Evolutionary conservation across 1,140 invertebrate species (phyloP).

Genomic region (Melipona quadrifasciata): DNA sequence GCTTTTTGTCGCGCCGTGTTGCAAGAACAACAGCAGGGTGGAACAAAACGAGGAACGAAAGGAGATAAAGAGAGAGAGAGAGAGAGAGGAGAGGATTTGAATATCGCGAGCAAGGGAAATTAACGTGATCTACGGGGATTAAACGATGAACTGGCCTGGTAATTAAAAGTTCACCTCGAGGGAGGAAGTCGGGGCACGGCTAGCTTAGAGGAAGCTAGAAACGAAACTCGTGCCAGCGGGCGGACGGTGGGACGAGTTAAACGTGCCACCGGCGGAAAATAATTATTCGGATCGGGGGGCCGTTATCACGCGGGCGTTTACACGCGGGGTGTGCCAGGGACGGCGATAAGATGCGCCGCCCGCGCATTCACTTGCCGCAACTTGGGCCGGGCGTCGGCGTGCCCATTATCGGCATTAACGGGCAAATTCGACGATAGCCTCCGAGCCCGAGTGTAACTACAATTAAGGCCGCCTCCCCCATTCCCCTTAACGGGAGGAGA

Average conservation of each 20-base stretch:
- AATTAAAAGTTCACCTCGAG: conserved; percentile 29
- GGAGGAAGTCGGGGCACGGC: not conserved
- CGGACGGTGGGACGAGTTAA: conserved; percentile 5
- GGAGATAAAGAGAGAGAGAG: not conserved
- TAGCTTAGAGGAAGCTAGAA: not conserved
- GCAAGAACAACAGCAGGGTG: not conserved
- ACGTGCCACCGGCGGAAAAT: conserved; percentile 29
- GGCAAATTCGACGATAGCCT: conserved; percentile 58
- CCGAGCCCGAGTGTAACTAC: conserved; percentile 38
- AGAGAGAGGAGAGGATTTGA: not conserved
- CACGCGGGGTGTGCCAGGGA: conserved; percentile 22
- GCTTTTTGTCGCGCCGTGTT: not conserved
- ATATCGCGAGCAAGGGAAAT: not conserved
- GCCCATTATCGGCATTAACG: conserved; percentile 65
- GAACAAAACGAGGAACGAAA: not conserved
- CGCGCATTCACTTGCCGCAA: conserved; percentile 30
- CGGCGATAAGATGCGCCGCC: conserved; percentile 37
- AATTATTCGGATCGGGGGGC: conserved; percentile 45
- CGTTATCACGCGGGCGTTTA: conserved; percentile 44
- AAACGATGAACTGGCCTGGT: conserved; percentile 25
- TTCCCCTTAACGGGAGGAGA: not conserved
- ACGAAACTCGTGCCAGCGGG: not conserved
- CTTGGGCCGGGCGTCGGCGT: conserved; percentile 40
- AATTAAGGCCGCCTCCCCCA: conserved; percentile 39
- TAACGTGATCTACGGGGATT: not conserved